phyloP scores from a whole-genome alignment of 2,113 vertebrate genomes.

The Oreochromis spilurus region DNA sequence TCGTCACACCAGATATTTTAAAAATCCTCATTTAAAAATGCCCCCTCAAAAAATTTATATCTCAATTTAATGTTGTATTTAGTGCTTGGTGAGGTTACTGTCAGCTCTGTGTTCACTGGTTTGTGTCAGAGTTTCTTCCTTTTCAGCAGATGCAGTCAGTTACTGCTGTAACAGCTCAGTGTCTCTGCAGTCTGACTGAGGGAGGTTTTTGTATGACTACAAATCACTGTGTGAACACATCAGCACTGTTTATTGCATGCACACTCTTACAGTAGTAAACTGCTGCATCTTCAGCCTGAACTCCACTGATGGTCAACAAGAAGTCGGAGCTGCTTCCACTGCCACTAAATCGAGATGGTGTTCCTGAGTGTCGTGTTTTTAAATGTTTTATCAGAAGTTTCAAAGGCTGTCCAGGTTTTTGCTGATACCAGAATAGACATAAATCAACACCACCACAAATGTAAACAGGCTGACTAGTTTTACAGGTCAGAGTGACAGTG shows the following conservation, averaged over 20 bases:
- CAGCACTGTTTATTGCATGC: too few relatives aligned
- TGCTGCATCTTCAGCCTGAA: slow-evolving; percentile 41
- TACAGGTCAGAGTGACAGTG: too few relatives aligned
- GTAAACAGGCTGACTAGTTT: too few relatives aligned
- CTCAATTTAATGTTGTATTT: too few relatives aligned
- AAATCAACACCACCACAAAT: too few relatives aligned
- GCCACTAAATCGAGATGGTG: neutral
- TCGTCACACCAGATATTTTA: neutral
- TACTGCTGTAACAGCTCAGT: neutral
- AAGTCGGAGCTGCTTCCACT: neutral
- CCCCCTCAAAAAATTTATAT: neutral
- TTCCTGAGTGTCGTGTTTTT: too few relatives aligned
- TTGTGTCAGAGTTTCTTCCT: neutral
- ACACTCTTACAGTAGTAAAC: slow-evolving; percentile 40
- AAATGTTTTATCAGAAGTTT: too few relatives aligned
- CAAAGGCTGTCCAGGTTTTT: too few relatives aligned
- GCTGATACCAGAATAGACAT: too few relatives aligned
- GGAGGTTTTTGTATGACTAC: slow-evolving; percentile 48
- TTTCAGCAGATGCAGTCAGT: neutral
- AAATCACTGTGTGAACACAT: slow-evolving; percentile 45
- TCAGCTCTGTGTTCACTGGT: neutral
- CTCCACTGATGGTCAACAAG: neutral
- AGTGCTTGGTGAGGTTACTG: neutral
- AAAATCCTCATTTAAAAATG: too few relatives aligned
- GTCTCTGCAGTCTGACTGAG: slow-evolving; percentile 6